These are phyloP conservation scores for Tetramorium parvispinum DNA, from an alignment of 1,140 invertebrate genomes.

Conservation along the genomic window DNA sequence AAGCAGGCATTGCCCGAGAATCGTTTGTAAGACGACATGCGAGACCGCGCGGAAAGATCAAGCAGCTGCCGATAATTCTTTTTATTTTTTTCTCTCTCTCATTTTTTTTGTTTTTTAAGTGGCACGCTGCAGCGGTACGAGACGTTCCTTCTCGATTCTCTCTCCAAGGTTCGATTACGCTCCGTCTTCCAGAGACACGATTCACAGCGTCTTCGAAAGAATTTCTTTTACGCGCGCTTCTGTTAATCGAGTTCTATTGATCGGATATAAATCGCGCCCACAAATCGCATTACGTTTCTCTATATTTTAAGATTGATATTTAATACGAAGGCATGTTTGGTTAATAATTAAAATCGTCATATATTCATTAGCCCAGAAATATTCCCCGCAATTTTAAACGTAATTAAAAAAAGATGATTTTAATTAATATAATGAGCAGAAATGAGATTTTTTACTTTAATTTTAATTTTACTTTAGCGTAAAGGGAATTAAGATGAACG, in stretches of 20 bases:
- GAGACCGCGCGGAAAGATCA: constrained; percentile 73
- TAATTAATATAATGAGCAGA: not conserved
- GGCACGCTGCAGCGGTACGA: not conserved
- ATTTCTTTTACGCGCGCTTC: not conserved
- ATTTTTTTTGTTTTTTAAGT: constrained; percentile 10
- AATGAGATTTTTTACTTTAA: not conserved
- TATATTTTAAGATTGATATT: not conserved
- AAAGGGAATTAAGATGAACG: not conserved
- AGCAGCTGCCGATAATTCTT: constrained; percentile 74
- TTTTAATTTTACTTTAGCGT: not conserved
- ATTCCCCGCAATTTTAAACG: not conserved
- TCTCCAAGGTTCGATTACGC: not conserved
- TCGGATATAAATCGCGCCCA: not conserved
- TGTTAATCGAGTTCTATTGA: not conserved
- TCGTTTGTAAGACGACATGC: constrained; percentile 57
- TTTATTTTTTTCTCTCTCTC: constrained; percentile 31
- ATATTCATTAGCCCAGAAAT: not conserved
- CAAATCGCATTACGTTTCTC: not conserved
- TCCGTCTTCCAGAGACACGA: not conserved
- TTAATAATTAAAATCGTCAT: not conserved
- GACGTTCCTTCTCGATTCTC: not conserved
- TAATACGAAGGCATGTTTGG: not conserved
- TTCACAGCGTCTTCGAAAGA: not conserved
- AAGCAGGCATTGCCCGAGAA: constrained; percentile 72
- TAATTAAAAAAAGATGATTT: not conserved